A percentile compares a stretch with the other conserved stretches of the same genome.
Evolutionary conservation across 35 echinoderm and acorn worm genomes (phyloP).

Genomic region (Patiria miniata): DNA sequence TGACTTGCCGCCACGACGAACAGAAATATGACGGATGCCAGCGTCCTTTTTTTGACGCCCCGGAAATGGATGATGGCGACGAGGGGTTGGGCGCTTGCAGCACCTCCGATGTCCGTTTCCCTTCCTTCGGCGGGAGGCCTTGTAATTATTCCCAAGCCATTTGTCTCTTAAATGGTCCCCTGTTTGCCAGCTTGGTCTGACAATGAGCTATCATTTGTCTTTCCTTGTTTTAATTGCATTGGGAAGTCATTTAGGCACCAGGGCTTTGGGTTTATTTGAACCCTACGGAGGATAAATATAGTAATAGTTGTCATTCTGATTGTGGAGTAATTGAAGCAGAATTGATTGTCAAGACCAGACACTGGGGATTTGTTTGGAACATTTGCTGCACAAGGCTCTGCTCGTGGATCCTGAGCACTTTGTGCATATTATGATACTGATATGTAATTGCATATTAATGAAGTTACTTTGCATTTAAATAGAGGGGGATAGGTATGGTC

Average conservation of each 20-base stretch:
- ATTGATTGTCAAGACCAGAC: too few species aligned
- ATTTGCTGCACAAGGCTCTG: too few species aligned
- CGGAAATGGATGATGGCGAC: conserved; percentile 24
- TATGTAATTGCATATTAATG: too few species aligned
- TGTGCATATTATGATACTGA: too few species aligned
- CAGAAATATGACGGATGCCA: background rate
- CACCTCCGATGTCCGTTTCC: background rate
- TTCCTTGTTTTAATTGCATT: conserved; percentile 6
- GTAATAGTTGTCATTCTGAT: too few species aligned
- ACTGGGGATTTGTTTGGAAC: too few species aligned
- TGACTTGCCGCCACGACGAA: background rate
- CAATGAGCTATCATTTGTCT: background rate
- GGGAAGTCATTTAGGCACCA: background rate
- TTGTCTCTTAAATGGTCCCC: background rate
- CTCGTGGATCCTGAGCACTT: too few species aligned
- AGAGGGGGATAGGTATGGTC: too few species aligned
- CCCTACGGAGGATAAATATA: too few species aligned
- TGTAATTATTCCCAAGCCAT: background rate
- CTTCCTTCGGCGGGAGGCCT: background rate
- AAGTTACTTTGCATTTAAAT: too few species aligned
- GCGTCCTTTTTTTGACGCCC: background rate
- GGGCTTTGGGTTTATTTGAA: background rate
- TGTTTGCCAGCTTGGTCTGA: background rate
- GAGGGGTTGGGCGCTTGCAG: background rate
- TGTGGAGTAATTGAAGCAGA: too few species aligned